Base-by-base conservation (phyloP, 35 echinoderm and acorn worm genomes). In the Ophioderma brevispina region DNA sequence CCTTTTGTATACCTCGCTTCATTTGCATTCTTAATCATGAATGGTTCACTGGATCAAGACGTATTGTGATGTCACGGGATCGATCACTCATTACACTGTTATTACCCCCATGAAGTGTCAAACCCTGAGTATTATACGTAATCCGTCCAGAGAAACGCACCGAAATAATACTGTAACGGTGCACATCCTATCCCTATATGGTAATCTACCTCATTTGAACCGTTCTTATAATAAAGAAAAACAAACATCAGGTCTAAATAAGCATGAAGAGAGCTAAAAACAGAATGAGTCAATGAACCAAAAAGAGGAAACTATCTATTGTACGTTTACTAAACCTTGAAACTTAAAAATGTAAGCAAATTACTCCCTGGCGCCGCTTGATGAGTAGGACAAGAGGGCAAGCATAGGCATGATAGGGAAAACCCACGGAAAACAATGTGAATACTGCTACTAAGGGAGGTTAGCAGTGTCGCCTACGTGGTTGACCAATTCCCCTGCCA, bases 21-120 rank as follows among this genome's bases (percentile, higher is more conserved):
- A 70, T 70, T 70, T 70, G 59, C 59, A 70, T 70, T 2, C 28
- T 70, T 70, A 70, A 70, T 70, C 59, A 30, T 70, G 59, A 70
- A 70, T 70, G 59, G 28, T 15, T 30, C 46, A 52, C 8, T 52
- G 21, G 46, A 21, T 52, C 46, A 70, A 70, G 59, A 70, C 1
- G 59, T 70, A 70, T 70, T 70, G 28, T 70, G 59, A 70, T 70
- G 59, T 70, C 59, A 70, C n/a, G n/a, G n/a, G 28, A 70, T 70
- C 59, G 59, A 70, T 70, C 28, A 70, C n/a, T 70, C 59, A 70
- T 70, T n/a, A n/a, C n/a, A n/a, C n/a, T n/a, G n/a, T n/a, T n/a
- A n/a, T n/a, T n/a, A 46, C 5, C 5, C 41, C 41, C 17, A 46
- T 46, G 10, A 70, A 70, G 23, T 25, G 59, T 25, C 28, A 70